These are phyloP conservation scores for Gavia stellata DNA, from an alignment of 2,113 vertebrate species.

Conservation along the genomic window DNA sequence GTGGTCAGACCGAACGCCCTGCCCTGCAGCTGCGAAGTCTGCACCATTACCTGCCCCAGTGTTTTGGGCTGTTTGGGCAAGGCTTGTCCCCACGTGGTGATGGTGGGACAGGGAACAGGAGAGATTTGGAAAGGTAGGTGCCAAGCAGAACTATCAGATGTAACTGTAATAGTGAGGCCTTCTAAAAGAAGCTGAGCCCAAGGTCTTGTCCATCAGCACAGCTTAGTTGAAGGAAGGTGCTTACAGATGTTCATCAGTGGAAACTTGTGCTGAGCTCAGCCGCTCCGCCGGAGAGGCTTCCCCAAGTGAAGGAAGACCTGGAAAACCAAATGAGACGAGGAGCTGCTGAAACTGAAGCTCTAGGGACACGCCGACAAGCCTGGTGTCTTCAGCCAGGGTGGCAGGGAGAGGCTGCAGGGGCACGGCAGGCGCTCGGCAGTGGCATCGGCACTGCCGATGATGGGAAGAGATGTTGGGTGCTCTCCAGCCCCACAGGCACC, in stretches of 20 bases:
- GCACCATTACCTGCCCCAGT: not conserved
- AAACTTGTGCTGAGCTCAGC: not conserved
- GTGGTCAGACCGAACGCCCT: not conserved
- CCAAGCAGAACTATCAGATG: not conserved
- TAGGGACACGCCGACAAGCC: not conserved
- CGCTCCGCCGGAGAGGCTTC: not conserved
- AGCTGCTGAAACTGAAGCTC: not conserved
- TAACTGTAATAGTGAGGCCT: not conserved
- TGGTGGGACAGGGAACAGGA: not conserved
- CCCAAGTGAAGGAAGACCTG: too few relatives aligned
- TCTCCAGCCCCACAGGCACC: not conserved
- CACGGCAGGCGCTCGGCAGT: rapidly evolving
- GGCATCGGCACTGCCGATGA: not conserved
- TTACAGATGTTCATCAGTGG: not conserved
- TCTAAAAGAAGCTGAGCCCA: not conserved
- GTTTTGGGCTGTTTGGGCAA: not conserved
- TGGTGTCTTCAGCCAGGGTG: not conserved
- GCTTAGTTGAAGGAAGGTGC: not conserved
- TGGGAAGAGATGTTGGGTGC: not conserved
- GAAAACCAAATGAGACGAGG: not conserved
- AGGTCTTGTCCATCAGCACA: not conserved
- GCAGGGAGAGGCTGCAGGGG: not conserved
- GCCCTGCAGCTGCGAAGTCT: not conserved
- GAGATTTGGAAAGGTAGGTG: not conserved
- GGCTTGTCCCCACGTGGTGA: not conserved